Evolutionary conservation across 2,888 invertebrate species (phyloP).

Genomic region (Drosophila kambysellisi): DNA sequence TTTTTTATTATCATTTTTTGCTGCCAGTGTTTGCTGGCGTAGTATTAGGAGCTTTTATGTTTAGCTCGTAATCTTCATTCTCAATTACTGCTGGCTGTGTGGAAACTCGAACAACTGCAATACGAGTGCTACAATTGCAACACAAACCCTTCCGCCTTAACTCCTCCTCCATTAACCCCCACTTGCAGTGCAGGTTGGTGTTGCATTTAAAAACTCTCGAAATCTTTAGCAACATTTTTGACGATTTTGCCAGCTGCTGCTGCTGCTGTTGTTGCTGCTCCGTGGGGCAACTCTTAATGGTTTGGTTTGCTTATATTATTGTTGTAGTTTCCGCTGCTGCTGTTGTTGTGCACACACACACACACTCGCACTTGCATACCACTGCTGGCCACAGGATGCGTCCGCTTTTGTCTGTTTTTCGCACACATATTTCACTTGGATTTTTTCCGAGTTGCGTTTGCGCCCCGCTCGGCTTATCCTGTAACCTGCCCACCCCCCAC

Average conservation of each 20-base stretch:
- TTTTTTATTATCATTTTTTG: slow-evolving; percentile 9
- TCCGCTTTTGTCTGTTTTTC: slow-evolving; percentile 61
- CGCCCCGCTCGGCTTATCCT: not conserved
- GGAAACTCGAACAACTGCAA: slow-evolving; percentile 49
- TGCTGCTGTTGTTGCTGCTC: slow-evolving; percentile 44
- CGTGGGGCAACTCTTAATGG: slow-evolving; percentile 29
- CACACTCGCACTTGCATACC: slow-evolving; percentile 35
- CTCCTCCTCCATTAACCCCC: not conserved
- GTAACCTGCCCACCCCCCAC: not conserved
- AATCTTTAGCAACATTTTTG: slow-evolving; percentile 69
- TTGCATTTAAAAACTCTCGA: slow-evolving; percentile 52
- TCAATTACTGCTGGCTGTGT: slow-evolving; percentile 50
- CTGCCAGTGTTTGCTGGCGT: slow-evolving; percentile 8
- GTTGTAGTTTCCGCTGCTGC: slow-evolving; percentile 33
- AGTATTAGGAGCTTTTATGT: slow-evolving; percentile 59
- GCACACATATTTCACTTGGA: slow-evolving; percentile 62
- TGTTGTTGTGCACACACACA: slow-evolving; percentile 22
- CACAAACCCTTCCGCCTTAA: not conserved
- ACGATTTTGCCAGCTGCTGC: slow-evolving; percentile 64
- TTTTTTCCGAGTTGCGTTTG: slow-evolving; percentile 48
- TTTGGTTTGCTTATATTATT: slow-evolving; percentile 20
- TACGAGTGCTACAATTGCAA: slow-evolving; percentile 8
- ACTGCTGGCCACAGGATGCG: slow-evolving; percentile 72
- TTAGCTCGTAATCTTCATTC: slow-evolving; percentile 60
- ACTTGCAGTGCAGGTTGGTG: slow-evolving; percentile 32